Percentiles rank a stretch among this genome's conserved stretches.
These are phyloP conservation scores for Herpetotheres cachinnans DNA, from an alignment of 2,113 vertebrate genomes.

Conservation along the genomic window DNA sequence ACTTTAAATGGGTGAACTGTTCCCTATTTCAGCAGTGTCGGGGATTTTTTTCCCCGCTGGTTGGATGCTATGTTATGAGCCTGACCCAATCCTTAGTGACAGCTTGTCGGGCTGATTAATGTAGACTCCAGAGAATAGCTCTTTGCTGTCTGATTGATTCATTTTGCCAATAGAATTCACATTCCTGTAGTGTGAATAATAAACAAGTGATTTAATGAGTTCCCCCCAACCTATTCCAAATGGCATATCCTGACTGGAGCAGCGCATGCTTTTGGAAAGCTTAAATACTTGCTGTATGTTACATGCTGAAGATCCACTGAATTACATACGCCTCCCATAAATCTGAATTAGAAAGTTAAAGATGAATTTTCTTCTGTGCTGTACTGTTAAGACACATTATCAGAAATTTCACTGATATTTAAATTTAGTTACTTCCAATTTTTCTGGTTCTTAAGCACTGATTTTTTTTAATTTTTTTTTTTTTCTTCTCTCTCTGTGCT, in stretches of 20 bases:
- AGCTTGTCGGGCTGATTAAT: constrained; percentile 69
- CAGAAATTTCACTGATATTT: not conserved
- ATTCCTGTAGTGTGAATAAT: constrained; percentile 47
- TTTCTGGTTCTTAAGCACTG: not conserved
- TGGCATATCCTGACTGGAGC: not conserved
- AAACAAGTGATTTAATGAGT: constrained; percentile 58
- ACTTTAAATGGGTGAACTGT: constrained; percentile 37
- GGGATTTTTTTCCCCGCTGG: constrained; percentile 4
- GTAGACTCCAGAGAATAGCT: constrained; percentile 44
- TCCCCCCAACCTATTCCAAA: not conserved
- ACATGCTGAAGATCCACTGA: not conserved
- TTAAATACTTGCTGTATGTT: not conserved
- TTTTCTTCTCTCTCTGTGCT: not conserved
- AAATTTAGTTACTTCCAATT: not conserved
- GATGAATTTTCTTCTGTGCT: not conserved
- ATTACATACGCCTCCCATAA: not conserved
- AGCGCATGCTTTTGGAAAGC: not conserved
- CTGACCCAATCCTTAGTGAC: constrained; percentile 72
- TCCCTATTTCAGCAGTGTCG: constrained; percentile 17
- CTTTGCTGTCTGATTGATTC: constrained; percentile 72
- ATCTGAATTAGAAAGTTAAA: not conserved
- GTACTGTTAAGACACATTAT: not conserved
- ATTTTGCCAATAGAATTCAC: constrained; percentile 54
- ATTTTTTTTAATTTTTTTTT: not conserved
- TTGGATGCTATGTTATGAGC: constrained; percentile 10